Evolutionary conservation across 1,140 invertebrate genomes (phyloP), one percentile per base, ranked within the genome.

Genomic region (Megathymus violae): DNA sequence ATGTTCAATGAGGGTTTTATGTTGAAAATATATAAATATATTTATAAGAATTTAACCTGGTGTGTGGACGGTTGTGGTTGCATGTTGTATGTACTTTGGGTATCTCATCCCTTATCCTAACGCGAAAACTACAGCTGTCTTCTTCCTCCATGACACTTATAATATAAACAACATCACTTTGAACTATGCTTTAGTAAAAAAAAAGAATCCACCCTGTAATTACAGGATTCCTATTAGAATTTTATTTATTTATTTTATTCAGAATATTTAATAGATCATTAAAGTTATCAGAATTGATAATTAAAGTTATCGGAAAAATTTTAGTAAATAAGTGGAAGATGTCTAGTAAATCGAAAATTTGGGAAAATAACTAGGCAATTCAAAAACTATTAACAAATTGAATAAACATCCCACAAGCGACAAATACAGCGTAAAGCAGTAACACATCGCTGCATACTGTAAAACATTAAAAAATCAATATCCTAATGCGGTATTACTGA

Each of bases 41-140:
- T 62, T 48, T 59, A 62, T 62, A 66, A 61, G 25, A n/a, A 64
- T 48, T 38, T 74, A 85, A 89, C 87, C 87, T 88, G 80, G 85
- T 75, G 78, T 85, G 78, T 82, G 87, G 87, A 88, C 87, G 87
- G 85, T 77, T 82, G 64, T 81, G 73, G 82, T 88, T 84, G 79
- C 79, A 79, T 81, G 82, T 84, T 76, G 74, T 74, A 75, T 90
- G 87, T 78, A 90, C 82, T 83, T 85, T 83, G 52, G 87, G 87
- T 66, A 88, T 80, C 62, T 90, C 87, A 51, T 74, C 83, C 48
- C 76, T 50, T 77, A 78, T 67, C 74, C 76, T 86, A 78, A 64
- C 76, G 76, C 66, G 70, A 76, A 67, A 58, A 58, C 52, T 58
- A 44, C 13, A 44, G 70, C 71, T 75, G 27, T 80, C 84, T 75